Conservation (phyloP, 1,140 invertebrate species). For the Argopecten irradians region DNA sequence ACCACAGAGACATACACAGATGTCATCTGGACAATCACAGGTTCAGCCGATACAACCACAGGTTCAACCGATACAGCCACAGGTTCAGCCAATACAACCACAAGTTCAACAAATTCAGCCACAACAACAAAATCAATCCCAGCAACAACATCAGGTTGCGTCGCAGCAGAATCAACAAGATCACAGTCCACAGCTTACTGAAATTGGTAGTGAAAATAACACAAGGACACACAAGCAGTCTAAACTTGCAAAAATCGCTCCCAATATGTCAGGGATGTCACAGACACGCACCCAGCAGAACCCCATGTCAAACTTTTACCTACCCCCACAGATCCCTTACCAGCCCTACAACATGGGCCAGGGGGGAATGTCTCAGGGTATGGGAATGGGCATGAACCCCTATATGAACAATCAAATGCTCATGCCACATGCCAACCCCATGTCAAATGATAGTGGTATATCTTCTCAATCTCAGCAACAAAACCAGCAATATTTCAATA, state of each 20-base stretch:
- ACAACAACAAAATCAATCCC: neutral
- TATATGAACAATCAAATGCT: neutral
- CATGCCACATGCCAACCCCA: neutral
- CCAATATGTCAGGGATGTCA: neutral
- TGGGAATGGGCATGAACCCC: neutral
- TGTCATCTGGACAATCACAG: slow-evolving; percentile 23
- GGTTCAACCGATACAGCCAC: slow-evolving; percentile 15
- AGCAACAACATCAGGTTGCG: neutral
- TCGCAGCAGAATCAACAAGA: slow-evolving; percentile 18
- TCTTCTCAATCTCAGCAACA: slow-evolving; percentile 24
- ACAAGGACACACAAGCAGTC: slow-evolving; percentile 19
- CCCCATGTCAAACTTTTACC: slow-evolving; percentile 27
- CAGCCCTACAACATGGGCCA: neutral
- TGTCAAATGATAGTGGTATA: neutral
- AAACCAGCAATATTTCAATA: slow-evolving; percentile 23
- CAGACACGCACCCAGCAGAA: slow-evolving; percentile 4
- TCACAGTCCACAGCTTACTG: neutral
- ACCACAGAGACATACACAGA: slow-evolving; percentile 11
- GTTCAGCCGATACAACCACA: slow-evolving; percentile 3
- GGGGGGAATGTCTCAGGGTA: neutral
- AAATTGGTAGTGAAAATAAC: neutral
- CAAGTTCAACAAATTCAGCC: slow-evolving; percentile 26
- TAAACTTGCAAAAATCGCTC: slow-evolving; percentile 13
- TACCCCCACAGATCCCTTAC: neutral
- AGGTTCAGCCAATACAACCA: neutral